Base-by-base conservation (phyloP, 2,797 vertebrate genomes). In the Scleropages formosus region DNA sequence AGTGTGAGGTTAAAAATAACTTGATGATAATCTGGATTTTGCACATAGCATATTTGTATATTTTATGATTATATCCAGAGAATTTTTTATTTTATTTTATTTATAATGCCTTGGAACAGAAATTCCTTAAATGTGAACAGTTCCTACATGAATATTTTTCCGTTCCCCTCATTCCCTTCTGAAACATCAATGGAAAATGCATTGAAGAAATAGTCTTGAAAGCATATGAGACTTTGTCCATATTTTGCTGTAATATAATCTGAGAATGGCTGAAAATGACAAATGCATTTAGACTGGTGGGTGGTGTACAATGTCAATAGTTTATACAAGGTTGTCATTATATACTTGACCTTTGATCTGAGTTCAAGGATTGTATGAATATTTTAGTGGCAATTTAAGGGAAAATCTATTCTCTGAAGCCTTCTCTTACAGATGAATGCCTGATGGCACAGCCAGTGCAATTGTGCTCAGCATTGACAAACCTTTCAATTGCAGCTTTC, bases 341-440 rank as follows among this genome's bases (percentile, higher is more conserved):
- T 56, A 31, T 49, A 67, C 31, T 31, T 75, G 49, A 24, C 63
- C 74, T 68, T 67, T 75, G 74, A 59, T 75, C 74, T 51, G 27
- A 67, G 74, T 26, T 67, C 74, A 75, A 75, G 49, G n/a, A 75
- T 68, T 22, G 60, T 59, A 67, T 75, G 63, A 65, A 75, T 75
- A 75, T 75, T 58, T 39, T 56, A 65, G 47, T 58, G 27, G 49
- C 63, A 31, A 56, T 75, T 74, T 62, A n/a, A 20, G 49, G 7
- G 39, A 67, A 75, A 65, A 56, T 61, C 20, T 61, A 61, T 61
- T 61, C 61, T 61, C 8, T 39, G 31, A 39, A 39, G 31, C 6
- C 39, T 56, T 56, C 53, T 56, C 53, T 56, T 12, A 12, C 12
- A 56, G 53, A 56, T 56, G 18, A 56, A 56, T 56, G 53, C 12